A percentile compares a stretch with the other conserved stretches of the same genome.
phyloP scores from a whole-genome alignment of 1,140 invertebrate species.

The Oreohelix idahoensis region DNA sequence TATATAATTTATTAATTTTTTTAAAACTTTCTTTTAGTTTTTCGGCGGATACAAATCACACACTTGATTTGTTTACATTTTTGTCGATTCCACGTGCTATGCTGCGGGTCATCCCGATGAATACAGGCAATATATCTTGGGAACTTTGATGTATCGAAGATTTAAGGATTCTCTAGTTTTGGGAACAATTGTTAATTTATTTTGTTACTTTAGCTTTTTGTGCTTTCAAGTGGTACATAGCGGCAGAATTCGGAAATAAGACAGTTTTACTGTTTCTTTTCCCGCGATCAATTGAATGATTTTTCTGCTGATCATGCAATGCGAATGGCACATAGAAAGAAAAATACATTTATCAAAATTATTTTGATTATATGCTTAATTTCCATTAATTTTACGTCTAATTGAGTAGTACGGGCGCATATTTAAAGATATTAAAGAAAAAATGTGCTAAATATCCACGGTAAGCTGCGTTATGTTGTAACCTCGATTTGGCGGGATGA shows the following conservation, averaged over 20 bases:
- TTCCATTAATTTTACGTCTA: neutral
- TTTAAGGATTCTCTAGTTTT: no score
- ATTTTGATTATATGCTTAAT: neutral
- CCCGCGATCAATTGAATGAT: neutral
- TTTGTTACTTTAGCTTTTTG: no score
- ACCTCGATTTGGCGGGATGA: neutral
- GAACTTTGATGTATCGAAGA: no score
- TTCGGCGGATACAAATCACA: neutral
- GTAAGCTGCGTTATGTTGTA: neutral
- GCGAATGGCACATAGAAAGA: neutral
- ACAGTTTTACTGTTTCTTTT: no score
- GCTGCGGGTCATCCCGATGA: neutral
- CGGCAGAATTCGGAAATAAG: no score
- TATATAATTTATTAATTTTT: neutral
- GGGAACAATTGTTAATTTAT: no score
- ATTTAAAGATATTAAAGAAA: neutral
- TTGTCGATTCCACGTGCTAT: neutral
- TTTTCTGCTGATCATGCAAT: neutral
- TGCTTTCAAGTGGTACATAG: no score
- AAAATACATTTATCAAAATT: neutral
- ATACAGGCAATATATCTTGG: neutral
- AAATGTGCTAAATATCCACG: neutral
- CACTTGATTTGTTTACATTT: neutral
- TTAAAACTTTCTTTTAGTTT: neutral
- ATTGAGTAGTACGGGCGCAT: neutral